Conservation (phyloP, 2,113 vertebrate genomes). For the Syngnathus scovelli region DNA sequence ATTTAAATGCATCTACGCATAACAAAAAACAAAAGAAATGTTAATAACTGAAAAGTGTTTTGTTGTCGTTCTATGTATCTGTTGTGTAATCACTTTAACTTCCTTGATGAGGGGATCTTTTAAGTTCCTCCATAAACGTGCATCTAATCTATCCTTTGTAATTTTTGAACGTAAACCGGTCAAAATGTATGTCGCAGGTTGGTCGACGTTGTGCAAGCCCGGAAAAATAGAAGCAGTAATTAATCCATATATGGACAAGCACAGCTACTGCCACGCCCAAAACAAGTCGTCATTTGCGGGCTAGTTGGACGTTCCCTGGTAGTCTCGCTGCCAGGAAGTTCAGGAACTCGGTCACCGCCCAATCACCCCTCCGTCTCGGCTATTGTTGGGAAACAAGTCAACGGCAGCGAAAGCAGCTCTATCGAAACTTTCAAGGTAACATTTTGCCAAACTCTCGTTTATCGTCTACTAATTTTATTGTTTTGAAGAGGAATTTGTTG, state of each 20-base stretch:
- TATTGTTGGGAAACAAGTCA: constrained; percentile 59
- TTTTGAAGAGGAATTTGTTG: neutral
- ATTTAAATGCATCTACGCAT: too few species aligned
- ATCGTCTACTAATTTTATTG: neutral
- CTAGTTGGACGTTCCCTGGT: constrained; percentile 39
- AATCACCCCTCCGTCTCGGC: constrained; percentile 19
- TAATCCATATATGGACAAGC: constrained; percentile 58
- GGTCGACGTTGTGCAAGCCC: neutral
- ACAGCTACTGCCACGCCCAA: constrained; percentile 39
- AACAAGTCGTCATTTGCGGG: constrained; percentile 37
- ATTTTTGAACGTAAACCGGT: neutral
- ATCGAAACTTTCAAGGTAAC: constrained; percentile 50
- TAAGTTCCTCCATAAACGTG: neutral
- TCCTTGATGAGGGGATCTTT: neutral
- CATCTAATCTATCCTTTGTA: neutral
- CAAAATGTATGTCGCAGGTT: neutral
- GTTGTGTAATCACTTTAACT: neutral
- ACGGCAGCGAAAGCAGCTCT: constrained; percentile 41
- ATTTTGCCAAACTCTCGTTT: neutral
- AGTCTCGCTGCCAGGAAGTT: constrained; percentile 50
- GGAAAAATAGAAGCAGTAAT: constrained; percentile 26
- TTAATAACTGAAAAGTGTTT: too few species aligned
- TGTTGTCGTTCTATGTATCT: too few species aligned
- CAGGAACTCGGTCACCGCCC: constrained; percentile 63
- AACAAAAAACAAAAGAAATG: too few species aligned